Base-by-base conservation (phyloP, 1,140 invertebrate species). In the Drosophila tristis region DNA sequence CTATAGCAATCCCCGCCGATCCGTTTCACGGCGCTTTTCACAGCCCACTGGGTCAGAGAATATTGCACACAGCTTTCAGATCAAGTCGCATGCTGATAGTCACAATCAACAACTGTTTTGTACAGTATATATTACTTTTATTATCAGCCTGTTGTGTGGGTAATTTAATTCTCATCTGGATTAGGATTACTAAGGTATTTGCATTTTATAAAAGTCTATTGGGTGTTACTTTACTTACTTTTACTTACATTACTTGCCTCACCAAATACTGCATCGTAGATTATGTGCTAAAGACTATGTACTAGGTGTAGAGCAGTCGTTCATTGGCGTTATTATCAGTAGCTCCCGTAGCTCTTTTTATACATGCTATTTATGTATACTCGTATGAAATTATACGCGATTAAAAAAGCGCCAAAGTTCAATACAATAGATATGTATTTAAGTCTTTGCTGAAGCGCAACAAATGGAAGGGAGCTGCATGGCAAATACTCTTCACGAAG, bases 41-140 rank as follows among this genome's bases (percentile, higher is more conserved):
- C 15, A 58, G 44, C 35, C 20, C 72, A 75, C 72, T 75, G 54
- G 47, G 7, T 8, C 20, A 2, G 23, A 6, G n/a, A 13, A 42
- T 35, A 50, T 39, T 39, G 35, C 13, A 13, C 26, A 7, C 26
- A 0, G 16, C 15, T 68, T n/a, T 54, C 8, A 43, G 45, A 43
- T 58, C 26, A 58, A 26, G 51, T 42, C 44, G 9, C 64, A 13
- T 48, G 64, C 49, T 31, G 50, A 68, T 70, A 70, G 70, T 70
- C 66, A 20, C 47, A 68, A 70, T 70, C 59, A 63, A 35, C 51
- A 50, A 43, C 56, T 70, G 23, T 39, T 13, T 13, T 39, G n/a
- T 68, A 25, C 42, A 58, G 3, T 70, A 49, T 25, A 35, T 13
- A 64, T 1, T 8, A 35, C 23, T 58, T 70, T 58, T 16, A 26